Evolutionary conservation across 2,113 vertebrate species (phyloP).

Genomic region (Neolamprologus sp.): DNA sequence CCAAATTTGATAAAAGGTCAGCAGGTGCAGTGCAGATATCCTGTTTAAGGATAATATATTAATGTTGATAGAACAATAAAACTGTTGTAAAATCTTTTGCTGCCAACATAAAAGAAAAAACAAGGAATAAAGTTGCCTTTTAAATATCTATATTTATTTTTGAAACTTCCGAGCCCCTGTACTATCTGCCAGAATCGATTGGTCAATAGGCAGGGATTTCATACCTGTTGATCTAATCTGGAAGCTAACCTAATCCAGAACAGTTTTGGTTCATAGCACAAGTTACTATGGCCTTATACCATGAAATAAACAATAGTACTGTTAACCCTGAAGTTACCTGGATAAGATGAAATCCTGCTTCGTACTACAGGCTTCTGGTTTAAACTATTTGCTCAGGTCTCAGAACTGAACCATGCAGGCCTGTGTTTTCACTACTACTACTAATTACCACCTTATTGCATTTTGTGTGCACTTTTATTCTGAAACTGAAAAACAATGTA

Average conservation of each 20-base stretch:
- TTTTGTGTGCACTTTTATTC: neutral
- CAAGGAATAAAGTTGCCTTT: neutral
- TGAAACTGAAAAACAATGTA: neutral
- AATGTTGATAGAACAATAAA: neutral
- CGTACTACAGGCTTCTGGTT: neutral
- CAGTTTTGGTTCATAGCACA: neutral
- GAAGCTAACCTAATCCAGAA: neutral
- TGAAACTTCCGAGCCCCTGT: neutral
- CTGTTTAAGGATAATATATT: neutral
- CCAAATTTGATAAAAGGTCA: neutral
- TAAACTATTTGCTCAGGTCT: neutral
- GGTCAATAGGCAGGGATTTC: neutral
- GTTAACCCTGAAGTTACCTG: neutral
- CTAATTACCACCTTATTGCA: neutral
- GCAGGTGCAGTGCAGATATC: neutral
- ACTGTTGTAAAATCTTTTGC: neutral
- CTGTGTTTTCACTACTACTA: neutral
- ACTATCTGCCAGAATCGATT: neutral
- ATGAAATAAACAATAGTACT: neutral
- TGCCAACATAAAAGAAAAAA: neutral
- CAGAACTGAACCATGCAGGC: neutral
- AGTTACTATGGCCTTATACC: neutral
- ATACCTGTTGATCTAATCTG: neutral
- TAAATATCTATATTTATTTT: neutral
- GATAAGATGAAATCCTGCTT: neutral